These are phyloP conservation scores for Temnopleurus reevesii DNA, from an alignment of 53 echinoderm and acorn worm genomes.

Conservation along the genomic window DNA sequence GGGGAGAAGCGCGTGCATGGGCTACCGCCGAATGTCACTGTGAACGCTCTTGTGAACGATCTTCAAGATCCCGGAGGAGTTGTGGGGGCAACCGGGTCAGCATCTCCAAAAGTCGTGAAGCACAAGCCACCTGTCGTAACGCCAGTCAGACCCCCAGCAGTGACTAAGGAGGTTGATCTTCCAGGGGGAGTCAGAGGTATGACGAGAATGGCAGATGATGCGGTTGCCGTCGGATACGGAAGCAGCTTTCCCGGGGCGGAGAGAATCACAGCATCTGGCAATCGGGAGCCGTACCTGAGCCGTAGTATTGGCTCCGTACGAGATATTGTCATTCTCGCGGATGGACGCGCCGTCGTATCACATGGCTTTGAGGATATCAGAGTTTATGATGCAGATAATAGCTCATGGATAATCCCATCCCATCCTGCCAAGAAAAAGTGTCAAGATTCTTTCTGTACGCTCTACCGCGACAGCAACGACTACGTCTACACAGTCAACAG, in stretches of 20 bases:
- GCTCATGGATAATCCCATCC: neutral
- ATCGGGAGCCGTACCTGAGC: neutral
- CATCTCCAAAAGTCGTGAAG: neutral
- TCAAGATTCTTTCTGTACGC: neutral
- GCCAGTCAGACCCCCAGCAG: neutral
- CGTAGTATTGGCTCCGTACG: neutral
- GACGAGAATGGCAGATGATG: neutral
- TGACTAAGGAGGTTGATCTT: neutral
- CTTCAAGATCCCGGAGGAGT: neutral
- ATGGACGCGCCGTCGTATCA: neutral
- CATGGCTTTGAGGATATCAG: constrained; percentile 8
- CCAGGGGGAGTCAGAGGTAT: neutral
- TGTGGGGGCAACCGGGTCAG: neutral
- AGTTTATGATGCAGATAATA: neutral
- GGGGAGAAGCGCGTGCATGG: neutral
- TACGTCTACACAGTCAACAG: constrained; percentile 1
- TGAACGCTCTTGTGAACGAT: constrained; percentile 12
- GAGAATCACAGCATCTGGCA: neutral
- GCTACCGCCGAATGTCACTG: neutral
- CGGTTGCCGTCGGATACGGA: constrained; percentile 7
- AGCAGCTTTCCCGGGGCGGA: constrained; percentile 1
- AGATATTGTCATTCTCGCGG: neutral
- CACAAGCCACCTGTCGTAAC: neutral
- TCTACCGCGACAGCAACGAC: neutral
- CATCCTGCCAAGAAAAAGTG: neutral